A percentile compares a stretch with the other conserved stretches of the same genome.
Conservation (phyloP, 2,888 invertebrate genomes). For the Arctia plantaginis region DNA sequence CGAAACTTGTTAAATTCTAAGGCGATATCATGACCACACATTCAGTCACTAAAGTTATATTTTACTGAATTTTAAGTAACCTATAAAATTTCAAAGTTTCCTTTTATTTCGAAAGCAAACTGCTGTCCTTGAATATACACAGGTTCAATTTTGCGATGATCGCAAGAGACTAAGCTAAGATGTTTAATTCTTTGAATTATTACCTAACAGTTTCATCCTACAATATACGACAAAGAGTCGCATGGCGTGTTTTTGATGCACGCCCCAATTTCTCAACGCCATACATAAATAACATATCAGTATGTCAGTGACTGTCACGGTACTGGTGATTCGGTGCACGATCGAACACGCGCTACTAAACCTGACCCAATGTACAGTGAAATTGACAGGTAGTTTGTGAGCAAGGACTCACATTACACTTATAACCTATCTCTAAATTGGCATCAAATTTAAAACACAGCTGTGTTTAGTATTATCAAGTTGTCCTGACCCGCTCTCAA, state of each 20-base stretch:
- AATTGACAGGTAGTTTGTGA: background rate
- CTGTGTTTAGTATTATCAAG: background rate
- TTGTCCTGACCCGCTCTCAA: background rate
- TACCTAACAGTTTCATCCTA: background rate
- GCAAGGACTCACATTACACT: background rate
- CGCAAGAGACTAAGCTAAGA: background rate
- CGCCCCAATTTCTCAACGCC: background rate
- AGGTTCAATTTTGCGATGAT: background rate
- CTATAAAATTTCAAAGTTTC: background rate
- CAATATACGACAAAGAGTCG: background rate
- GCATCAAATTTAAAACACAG: background rate
- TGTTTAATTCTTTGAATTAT: background rate
- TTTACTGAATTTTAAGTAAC: background rate
- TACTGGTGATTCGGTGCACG: background rate
- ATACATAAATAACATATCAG: background rate
- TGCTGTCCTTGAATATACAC: background rate
- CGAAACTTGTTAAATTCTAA: background rate
- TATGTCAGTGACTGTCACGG: background rate
- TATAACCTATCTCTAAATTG: background rate
- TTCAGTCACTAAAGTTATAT: background rate
- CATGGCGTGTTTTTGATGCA: background rate
- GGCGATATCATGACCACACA: background rate
- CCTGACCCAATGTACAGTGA: background rate
- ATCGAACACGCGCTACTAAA: background rate
- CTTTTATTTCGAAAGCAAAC: background rate